A percentile compares a stretch with the other conserved stretches of the same genome.
Evolutionary conservation across 2,113 vertebrate species (phyloP).

Genomic region (Hippocampus zosterae): DNA sequence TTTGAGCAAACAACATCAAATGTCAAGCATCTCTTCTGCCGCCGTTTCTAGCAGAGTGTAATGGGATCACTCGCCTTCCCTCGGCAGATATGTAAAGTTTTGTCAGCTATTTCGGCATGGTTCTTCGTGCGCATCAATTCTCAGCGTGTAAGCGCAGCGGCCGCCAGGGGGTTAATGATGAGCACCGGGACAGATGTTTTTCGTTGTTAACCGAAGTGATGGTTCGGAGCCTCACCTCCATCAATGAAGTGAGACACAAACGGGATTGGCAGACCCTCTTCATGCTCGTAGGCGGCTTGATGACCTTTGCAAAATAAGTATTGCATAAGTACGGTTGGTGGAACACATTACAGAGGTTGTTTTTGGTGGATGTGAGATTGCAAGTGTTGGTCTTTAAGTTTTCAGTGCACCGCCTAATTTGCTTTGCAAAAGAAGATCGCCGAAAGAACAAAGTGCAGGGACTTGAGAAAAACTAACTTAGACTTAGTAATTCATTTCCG

Average conservation of each 20-base stretch:
- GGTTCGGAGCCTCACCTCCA: conserved; percentile 39
- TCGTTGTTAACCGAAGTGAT: conserved; percentile 54
- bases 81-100: conserved; percentile 17
- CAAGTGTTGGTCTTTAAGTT: not conserved
- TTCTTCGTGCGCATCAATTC: conserved; percentile 32
- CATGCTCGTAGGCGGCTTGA: not conserved
- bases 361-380: not conserved
- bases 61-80: conserved; percentile 5
- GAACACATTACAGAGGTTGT: not conserved
- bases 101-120: conserved; percentile 35
- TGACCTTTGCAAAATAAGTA: conserved; percentile 32
- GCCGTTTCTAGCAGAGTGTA: not conserved
- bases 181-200: conserved; percentile 54
- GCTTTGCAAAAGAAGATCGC: not conserved
- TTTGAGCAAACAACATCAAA: not conserved
- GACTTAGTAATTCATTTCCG: not conserved
- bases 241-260: conserved; percentile 25
- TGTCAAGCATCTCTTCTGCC: not conserved
- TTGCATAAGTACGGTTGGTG: not conserved
- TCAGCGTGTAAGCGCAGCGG: conserved; percentile 33
- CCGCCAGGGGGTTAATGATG: conserved; percentile 57
- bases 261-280: conserved; percentile 21
- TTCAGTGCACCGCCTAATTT: not conserved
- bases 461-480: not conserved
- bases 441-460: not conserved